A percentile compares a stretch with the other conserved stretches of the same genome.
phyloP scores from a whole-genome alignment of 1,140 invertebrate genomes.

The Phymorhynchus buccinoides region DNA sequence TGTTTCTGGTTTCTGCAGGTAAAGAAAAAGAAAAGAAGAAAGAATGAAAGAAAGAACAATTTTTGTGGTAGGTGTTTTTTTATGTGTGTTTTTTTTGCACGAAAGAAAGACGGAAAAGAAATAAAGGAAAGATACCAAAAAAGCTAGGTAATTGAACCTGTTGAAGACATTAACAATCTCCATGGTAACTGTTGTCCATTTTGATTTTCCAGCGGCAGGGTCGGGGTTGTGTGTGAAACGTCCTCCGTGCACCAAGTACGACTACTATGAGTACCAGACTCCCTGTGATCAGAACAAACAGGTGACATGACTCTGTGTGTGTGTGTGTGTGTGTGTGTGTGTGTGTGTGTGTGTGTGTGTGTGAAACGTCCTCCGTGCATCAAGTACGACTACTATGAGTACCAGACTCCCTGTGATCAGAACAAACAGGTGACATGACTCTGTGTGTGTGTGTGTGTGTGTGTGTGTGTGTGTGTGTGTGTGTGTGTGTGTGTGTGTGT shows the following conservation, averaged over 20 bases:
- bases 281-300: conserved; percentile 75
- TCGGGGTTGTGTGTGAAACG: conserved; percentile 64
- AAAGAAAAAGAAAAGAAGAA: too few species aligned
- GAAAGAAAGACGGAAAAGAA: too few species aligned
- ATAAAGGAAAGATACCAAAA: too few species aligned
- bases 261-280: conserved; percentile 77
- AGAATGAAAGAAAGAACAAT: too few species aligned
- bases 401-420: conserved; percentile 75
- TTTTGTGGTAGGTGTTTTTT: too few species aligned
- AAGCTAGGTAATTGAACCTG: too few species aligned
- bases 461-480: background rate
- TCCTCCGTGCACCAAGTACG: conserved; percentile 76
- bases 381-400: conserved; percentile 77
- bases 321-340: background rate
- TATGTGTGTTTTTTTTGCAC: too few species aligned
- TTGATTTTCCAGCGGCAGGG: conserved; percentile 74
- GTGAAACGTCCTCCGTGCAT: conserved; percentile 76
- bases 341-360: too few species aligned
- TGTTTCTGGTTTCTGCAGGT: too few species aligned
- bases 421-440: conserved; percentile 67
- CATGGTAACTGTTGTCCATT: too few species aligned
- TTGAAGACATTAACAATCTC: too few species aligned
- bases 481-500: background rate
- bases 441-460: too few species aligned
- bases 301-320: conserved; percentile 47